Conservation (phyloP, 2,888 invertebrate genomes). For the Apoda limacodes region DNA sequence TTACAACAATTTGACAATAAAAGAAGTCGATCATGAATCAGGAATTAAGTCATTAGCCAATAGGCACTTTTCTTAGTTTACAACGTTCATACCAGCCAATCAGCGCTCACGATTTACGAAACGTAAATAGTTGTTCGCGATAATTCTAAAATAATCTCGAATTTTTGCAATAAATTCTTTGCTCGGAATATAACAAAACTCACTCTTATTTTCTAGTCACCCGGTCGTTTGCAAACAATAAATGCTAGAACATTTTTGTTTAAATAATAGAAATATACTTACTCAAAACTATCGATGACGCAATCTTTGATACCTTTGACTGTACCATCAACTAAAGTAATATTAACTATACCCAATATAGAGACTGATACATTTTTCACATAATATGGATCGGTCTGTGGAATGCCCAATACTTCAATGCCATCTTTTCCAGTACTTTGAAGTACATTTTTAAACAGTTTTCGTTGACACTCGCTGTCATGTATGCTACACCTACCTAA, state of each 20-base stretch:
- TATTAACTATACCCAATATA: slow-evolving; percentile 23
- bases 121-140: too few species aligned
- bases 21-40: too few species aligned
- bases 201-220: too few species aligned
- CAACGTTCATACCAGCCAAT: too few species aligned
- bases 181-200: too few species aligned
- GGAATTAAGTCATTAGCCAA: too few species aligned
- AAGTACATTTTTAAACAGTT: slow-evolving; percentile 21
- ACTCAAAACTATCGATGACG: slow-evolving; percentile 27
- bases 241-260: neutral
- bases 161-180: too few species aligned
- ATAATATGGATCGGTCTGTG: slow-evolving; percentile 30
- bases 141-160: too few species aligned
- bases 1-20: too few species aligned
- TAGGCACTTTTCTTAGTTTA: too few species aligned
- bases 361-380: slow-evolving; percentile 24
- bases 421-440: slow-evolving; percentile 26
- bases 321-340: slow-evolving; percentile 29
- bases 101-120: too few species aligned
- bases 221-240: too few species aligned
- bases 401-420: slow-evolving; percentile 27
- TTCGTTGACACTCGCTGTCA: slow-evolving; percentile 27
- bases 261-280: slow-evolving; percentile 11
- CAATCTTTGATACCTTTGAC: slow-evolving; percentile 32
- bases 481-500: slow-evolving; percentile 29